phyloP scores from a whole-genome alignment of 2,888 invertebrate genomes.

The Tiliacea citrago region DNA sequence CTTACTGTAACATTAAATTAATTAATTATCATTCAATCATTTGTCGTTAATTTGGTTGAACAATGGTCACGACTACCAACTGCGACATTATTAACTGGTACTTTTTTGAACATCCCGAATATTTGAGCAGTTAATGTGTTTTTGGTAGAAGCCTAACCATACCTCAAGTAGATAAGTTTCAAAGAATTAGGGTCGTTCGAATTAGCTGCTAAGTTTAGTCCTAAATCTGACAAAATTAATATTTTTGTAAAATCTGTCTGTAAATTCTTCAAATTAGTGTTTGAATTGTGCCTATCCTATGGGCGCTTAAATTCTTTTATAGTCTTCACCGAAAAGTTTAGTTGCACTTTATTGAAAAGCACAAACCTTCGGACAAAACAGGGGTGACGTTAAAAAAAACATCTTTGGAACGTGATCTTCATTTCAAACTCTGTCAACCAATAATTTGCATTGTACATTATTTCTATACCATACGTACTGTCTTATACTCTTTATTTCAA shows the following conservation, averaged over 20 bases:
- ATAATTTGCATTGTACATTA: slow-evolving; percentile 36
- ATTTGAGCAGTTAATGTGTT: background rate
- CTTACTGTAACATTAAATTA: background rate
- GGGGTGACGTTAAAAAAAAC: background rate
- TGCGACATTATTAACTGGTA: background rate
- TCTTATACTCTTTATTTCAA: slow-evolving; percentile 24
- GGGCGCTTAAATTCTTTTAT: background rate
- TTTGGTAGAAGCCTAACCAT: background rate
- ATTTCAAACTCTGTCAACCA: slow-evolving; percentile 54
- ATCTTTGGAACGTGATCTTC: slow-evolving; percentile 15
- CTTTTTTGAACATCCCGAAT: background rate
- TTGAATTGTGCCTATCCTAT: background rate
- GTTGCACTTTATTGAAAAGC: background rate
- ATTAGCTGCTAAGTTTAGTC: background rate
- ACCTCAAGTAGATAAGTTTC: background rate
- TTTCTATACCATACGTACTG: background rate
- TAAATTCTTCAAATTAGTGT: background rate
- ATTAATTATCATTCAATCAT: background rate
- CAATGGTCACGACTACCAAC: background rate
- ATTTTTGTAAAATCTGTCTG: background rate
- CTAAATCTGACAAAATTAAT: background rate
- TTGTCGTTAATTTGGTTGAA: background rate
- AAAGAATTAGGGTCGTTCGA: no score
- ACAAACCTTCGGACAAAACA: background rate
- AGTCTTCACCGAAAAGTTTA: background rate